Base-by-base conservation (phyloP, 2,888 invertebrate species). In the Crocallis elinguaria region DNA sequence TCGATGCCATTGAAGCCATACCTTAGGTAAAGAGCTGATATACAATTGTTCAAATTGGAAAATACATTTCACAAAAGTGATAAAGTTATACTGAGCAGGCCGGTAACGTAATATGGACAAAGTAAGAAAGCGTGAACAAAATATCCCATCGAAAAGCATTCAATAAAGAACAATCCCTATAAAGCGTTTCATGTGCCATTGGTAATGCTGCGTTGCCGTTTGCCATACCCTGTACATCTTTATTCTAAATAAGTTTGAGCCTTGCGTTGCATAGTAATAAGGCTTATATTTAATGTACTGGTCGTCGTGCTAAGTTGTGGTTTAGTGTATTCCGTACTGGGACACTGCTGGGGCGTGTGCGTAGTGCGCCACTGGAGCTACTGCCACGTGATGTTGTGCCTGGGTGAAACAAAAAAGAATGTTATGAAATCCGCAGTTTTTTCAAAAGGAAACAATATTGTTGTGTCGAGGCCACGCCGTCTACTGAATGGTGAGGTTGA, bases 281-380 rank as follows among this genome's bases (percentile, higher is more conserved):
- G 37, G 43, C 17, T 43, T 36, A 42, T 14, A 29, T 36, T 14
- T 30, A 36, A 23, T 17, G n/a, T 16, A 9, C n/a, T n/a, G n/a
- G n/a, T 32, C 9, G 29, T 41, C 36, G 36, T 43, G n/a, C n/a
- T n/a, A n/a, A 3, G 11, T 42, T 30, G 4, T 39, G 3, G 39
- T 25, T 48, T 48, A 48, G 1, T 32, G 13, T 16, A 48, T 16
- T 8, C 46, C 46, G 11, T 17, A 38, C 29, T 38, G 41, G 19
- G 37, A 52, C 7, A 50, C 39, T 25, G 43, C 68, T 13, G 75
- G 71, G 0, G 71, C 82, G 16, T 76, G 76, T 0, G 84, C 92
- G 59, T 90, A 90, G 50, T 87, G 83, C 0, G 60, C 62, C 2
- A 62, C 60, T n/a, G 67, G 92, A 16, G 81, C 78, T 14, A 75